Base-by-base conservation (phyloP, 2,888 invertebrate genomes). In the Sclerodermus sp. region DNA sequence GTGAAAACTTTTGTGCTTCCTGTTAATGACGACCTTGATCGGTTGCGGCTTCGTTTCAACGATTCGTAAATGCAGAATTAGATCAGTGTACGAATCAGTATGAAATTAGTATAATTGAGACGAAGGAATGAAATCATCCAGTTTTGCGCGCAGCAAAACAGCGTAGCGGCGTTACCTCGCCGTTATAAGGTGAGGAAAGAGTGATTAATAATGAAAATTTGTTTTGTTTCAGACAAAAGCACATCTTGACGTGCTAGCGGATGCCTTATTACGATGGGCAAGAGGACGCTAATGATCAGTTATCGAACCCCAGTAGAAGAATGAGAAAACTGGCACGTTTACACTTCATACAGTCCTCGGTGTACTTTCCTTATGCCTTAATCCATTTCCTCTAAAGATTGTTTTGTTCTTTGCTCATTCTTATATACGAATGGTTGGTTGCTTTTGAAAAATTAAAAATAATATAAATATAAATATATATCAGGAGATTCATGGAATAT, bases 221-320 rank as follows among this genome's bases (percentile, higher is more conserved):
- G 43, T 51, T 38, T 76, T 74, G 71, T 87, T 85, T 45, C 88
- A 95, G 95, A 95, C 94, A 73, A 95, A 94, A 81, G 93, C 93
- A 76, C 95, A 95, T 80, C 83, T 95, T 82, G 94, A 95, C 82
- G 93, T 95, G 67, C 81, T 95, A 79, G 95, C 95, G 64, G 95
- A 95, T 82, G 95, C 94, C 76, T 85, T 95, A 70, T 83, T 95
- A 68, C 87, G 94, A 79, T 95, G 94, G 94, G 93, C 93, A 78
- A 85, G 94, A 80, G 94, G 94, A 73, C 93, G 93, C 83, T 93
- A 92, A 84, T 51, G 57, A 58, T 51, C 51, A 61, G 59, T 47
- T 58, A 54, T 57, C 57, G 56, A 61, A 42, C 52, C 6, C 38
- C 16, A 9, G 10, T 6, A 14, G 15, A 12, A 14, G 4, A 16